Evolutionary conservation across 2,113 vertebrate genomes (phyloP).

Genomic region (Odobenus rosmarus): DNA sequence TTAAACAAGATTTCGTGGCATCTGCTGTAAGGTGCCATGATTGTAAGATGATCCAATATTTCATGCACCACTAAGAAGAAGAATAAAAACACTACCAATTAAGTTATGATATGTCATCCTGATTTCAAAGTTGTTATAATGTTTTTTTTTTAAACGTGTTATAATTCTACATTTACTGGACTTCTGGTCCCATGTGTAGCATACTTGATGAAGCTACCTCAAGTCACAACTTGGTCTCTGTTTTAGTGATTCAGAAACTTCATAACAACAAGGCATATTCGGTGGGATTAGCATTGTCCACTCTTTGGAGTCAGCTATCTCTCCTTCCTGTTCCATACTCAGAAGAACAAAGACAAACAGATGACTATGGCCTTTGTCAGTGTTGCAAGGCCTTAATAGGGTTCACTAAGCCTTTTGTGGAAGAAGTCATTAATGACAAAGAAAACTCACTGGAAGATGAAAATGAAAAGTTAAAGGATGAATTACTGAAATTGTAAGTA

Average conservation of each 20-base stretch:
- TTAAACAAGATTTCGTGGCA: background rate
- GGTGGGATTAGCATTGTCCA: slow-evolving; percentile 89
- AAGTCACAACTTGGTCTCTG: slow-evolving; percentile 63
- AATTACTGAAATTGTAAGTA: slow-evolving; percentile 94
- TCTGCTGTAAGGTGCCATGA: background rate
- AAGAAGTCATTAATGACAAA: slow-evolving; percentile 85
- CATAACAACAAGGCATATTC: slow-evolving; percentile 88
- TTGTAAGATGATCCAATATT: background rate
- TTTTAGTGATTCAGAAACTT: slow-evolving; percentile 90
- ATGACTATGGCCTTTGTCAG: slow-evolving; percentile 89
- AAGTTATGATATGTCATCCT: background rate
- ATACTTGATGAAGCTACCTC: background rate
- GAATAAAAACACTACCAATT: background rate
- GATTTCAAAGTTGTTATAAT: slow-evolving; percentile 10
- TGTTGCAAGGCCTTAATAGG: slow-evolving; percentile 89
- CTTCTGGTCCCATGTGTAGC: background rate
- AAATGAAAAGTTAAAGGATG: slow-evolving; percentile 88
- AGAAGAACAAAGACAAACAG: slow-evolving; percentile 90
- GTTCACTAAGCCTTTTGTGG: slow-evolving; percentile 91
- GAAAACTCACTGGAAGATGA: slow-evolving; percentile 78
- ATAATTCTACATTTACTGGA: background rate
- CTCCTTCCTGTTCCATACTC: slow-evolving; percentile 94
- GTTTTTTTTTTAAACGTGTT: background rate
- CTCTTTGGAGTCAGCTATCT: slow-evolving; percentile 91
- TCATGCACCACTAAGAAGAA: background rate